phyloP scores from a whole-genome alignment of 2,888 invertebrate genomes.

The Dryomyza anilis region DNA sequence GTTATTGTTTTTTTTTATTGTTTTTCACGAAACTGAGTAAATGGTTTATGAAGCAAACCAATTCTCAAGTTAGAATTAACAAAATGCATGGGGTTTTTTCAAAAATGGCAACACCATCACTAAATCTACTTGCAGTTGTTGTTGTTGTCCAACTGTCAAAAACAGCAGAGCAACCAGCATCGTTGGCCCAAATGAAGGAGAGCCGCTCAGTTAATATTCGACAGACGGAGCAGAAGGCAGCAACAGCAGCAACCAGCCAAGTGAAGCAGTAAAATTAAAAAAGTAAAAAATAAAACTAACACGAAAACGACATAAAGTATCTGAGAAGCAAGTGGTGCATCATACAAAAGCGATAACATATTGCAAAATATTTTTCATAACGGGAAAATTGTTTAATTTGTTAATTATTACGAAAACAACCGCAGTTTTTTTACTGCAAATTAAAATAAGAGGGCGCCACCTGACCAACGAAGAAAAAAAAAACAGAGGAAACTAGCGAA shows the following conservation, averaged over 20 bases:
- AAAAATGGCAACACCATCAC: not conserved
- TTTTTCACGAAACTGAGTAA: no score
- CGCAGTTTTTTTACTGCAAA: not conserved
- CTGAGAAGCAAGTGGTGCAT: not conserved
- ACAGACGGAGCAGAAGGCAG: not conserved
- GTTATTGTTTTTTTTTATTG: no score
- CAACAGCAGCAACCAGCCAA: not conserved
- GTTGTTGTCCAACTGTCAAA: slow-evolving; percentile 11
- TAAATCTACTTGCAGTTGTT: not conserved
- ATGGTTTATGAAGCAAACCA: no score
- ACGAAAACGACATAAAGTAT: not conserved
- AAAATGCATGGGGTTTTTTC: not conserved
- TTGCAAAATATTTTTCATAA: no score
- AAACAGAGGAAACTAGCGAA: not conserved
- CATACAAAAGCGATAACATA: no score
- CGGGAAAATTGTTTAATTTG: no score
- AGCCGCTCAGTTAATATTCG: not conserved
- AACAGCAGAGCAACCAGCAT: not conserved
- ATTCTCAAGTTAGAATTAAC: no score
- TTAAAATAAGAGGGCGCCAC: no score
- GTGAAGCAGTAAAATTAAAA: not conserved
- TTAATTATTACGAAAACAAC: not conserved
- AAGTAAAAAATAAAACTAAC: not conserved
- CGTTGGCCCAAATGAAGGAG: not conserved
- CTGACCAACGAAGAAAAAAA: not conserved